phyloP scores from a whole-genome alignment of 2,113 vertebrate genomes.

The Budorcas taxicolor region DNA sequence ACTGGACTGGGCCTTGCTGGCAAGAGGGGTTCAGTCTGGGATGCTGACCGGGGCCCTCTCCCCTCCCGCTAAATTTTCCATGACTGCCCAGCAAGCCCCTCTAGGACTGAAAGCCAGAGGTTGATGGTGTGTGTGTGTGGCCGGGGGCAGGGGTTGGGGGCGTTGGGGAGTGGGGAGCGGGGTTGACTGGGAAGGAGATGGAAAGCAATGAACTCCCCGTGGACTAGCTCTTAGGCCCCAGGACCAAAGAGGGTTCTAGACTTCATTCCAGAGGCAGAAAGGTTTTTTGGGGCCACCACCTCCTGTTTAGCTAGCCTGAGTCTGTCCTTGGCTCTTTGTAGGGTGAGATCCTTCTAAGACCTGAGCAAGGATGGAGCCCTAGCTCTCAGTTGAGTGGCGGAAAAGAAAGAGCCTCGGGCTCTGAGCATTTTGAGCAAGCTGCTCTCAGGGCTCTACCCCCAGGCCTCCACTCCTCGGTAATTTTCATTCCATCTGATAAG shows the following conservation, averaged over 20 bases:
- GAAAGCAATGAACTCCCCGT: not conserved
- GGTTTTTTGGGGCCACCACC: not conserved
- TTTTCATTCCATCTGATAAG: not conserved
- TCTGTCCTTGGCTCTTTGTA: not conserved
- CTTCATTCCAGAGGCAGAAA: not conserved
- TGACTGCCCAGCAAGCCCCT: not conserved
- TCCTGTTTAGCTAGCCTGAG: rapidly evolving
- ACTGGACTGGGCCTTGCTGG: not conserved
- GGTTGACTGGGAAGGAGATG: not conserved
- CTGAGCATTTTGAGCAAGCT: not conserved
- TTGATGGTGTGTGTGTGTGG: not conserved
- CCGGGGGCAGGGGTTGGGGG: too few species aligned
- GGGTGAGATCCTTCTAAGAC: not conserved
- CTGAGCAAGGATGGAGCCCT: not conserved
- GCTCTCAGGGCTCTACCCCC: not conserved
- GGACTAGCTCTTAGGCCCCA: not conserved
- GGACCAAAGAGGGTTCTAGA: not conserved
- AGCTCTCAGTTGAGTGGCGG: not conserved
- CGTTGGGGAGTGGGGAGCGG: too few species aligned
- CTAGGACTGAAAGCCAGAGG: not conserved
- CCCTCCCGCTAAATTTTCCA: too few species aligned
- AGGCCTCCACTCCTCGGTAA: not conserved
- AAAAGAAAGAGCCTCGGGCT: not conserved
- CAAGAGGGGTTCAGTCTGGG: not conserved
- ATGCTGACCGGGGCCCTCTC: rapidly evolving